Conservation (phyloP, 2,113 vertebrate species). For the Aspiorhynchus laticeps region DNA sequence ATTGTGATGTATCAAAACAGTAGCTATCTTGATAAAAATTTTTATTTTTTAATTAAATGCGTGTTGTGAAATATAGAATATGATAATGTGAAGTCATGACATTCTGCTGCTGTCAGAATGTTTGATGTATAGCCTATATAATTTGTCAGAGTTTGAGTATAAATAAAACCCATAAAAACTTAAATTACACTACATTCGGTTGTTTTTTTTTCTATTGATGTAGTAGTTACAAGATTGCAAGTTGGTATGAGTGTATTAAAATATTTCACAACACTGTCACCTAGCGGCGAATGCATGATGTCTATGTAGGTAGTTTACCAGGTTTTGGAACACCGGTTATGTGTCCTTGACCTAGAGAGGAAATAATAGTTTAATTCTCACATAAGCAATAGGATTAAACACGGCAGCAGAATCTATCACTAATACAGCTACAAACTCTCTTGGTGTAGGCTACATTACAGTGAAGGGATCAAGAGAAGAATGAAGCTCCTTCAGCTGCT, state of each 20-base stretch:
- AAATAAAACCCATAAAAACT: no score
- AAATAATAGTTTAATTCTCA: background rate
- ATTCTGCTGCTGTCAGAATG: conserved; percentile 22
- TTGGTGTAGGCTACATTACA: background rate
- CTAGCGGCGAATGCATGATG: background rate
- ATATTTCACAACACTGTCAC: conserved; percentile 12
- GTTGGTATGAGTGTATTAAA: background rate
- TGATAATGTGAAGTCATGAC: background rate
- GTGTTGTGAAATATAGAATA: background rate
- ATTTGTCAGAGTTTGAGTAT: background rate
- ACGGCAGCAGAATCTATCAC: conserved; percentile 1
- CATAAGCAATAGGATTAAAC: conserved; percentile 5
- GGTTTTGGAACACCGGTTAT: background rate
- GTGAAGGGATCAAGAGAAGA: conserved; percentile 2
- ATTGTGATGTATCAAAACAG: background rate
- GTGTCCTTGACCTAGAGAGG: conserved; percentile 13
- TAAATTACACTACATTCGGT: background rate
- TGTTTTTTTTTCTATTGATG: background rate
- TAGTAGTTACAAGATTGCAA: background rate
- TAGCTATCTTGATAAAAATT: no score
- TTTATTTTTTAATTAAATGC: background rate
- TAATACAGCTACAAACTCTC: background rate
- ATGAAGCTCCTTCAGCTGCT: background rate
- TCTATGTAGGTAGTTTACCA: background rate
- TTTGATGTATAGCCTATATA: background rate